Evolutionary conservation across 2,113 vertebrate genomes (phyloP).

Genomic region (Nerophis ophidion): DNA sequence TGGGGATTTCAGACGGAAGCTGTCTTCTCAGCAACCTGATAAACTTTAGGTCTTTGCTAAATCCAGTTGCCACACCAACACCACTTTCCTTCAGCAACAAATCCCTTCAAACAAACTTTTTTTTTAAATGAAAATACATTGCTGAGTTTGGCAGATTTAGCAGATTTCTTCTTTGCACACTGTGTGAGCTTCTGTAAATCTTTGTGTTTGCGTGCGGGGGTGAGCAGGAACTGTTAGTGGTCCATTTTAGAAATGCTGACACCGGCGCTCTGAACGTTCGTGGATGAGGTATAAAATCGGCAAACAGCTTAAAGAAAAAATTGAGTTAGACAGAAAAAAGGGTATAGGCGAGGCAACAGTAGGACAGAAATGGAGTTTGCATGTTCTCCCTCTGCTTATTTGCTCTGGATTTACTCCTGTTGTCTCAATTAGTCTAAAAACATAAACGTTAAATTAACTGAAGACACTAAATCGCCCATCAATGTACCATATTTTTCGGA

Average conservation of each 20-base stretch:
- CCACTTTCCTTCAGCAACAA: constrained; percentile 2
- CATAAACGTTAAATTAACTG: too few species aligned
- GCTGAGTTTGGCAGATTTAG: background rate
- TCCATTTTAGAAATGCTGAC: constrained; percentile 68
- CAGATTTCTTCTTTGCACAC: background rate
- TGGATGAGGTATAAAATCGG: constrained; percentile 40
- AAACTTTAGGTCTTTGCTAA: background rate
- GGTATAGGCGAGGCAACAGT: too few species aligned
- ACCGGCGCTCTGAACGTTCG: constrained; percentile 45
- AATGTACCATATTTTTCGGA: too few species aligned
- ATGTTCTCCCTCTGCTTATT: too few species aligned
- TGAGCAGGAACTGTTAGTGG: constrained; percentile 34
- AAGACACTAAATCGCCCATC: too few species aligned
- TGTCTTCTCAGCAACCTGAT: background rate
- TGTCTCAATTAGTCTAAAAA: too few species aligned
- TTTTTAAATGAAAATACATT: constrained; percentile 11
- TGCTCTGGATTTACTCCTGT: too few species aligned
- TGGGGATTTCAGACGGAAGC: background rate
- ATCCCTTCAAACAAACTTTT: constrained; percentile 10
- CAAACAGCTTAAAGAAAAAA: constrained; percentile 42
- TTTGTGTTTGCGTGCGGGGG: constrained; percentile 11
- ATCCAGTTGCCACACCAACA: background rate
- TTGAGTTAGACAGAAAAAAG: background rate
- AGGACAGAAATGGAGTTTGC: too few species aligned
- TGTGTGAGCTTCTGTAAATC: background rate